Conservation (phyloP, 2,797 vertebrate species). For the Buceros bicornis region DNA sequence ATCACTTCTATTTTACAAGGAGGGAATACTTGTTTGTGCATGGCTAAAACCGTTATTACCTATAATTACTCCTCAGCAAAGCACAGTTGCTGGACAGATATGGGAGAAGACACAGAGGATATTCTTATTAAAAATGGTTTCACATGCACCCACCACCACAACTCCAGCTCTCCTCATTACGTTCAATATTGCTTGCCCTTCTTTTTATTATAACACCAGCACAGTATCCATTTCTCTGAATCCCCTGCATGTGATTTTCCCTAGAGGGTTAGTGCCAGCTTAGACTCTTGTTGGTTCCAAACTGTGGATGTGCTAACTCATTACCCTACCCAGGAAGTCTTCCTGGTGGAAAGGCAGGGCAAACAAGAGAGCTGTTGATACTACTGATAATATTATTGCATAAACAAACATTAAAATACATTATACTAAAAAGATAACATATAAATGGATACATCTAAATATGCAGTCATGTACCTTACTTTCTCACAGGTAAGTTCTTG, state of each 20-base stretch:
- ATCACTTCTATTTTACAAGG: neutral
- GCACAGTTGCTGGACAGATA: neutral
- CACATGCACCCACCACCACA: neutral
- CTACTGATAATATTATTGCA: accelerated
- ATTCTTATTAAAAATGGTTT: neutral
- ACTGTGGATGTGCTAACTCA: neutral
- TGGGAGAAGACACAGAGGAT: neutral
- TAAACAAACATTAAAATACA: neutral
- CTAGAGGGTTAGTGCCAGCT: neutral
- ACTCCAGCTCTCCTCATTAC: neutral
- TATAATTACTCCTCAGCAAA: neutral
- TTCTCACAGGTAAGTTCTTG: neutral
- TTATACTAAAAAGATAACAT: neutral
- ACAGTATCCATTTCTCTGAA: neutral
- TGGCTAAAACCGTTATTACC: neutral
- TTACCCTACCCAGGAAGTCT: neutral
- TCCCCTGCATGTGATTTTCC: neutral
- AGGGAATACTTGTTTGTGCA: neutral
- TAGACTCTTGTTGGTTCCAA: accelerated
- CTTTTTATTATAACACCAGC: accelerated
- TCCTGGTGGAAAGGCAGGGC: neutral
- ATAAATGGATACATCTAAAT: neutral
- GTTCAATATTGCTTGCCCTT: neutral
- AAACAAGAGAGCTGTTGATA: neutral
- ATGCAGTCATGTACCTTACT: neutral